phyloP scores from a whole-genome alignment of 1,140 invertebrate species.

The Copidosoma floridanum region DNA sequence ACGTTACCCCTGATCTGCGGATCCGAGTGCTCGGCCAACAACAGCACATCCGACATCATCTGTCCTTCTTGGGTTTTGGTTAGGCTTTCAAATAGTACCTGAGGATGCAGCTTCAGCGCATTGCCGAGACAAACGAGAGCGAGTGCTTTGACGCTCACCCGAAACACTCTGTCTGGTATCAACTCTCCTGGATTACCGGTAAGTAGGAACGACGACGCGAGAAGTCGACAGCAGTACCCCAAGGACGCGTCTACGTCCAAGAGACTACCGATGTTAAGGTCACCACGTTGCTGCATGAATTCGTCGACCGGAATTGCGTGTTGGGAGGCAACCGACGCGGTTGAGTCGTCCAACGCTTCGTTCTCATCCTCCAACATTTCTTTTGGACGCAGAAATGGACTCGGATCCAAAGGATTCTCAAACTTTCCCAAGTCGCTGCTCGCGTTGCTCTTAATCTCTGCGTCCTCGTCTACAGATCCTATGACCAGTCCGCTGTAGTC shows the following conservation, averaged over 20 bases:
- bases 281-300: constrained; percentile 37
- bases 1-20: constrained; percentile 79
- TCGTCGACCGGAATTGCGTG: constrained; percentile 31
- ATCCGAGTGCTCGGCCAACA: constrained; percentile 73
- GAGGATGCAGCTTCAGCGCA: constrained; percentile 69
- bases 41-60: constrained; percentile 67
- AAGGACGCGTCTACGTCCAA: constrained; percentile 68
- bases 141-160: constrained; percentile 83
- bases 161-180: constrained; percentile 66
- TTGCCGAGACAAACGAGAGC: constrained; percentile 73
- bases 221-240: constrained; percentile 71
- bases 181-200: constrained; percentile 62
- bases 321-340: constrained; percentile 29
- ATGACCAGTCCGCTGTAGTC: constrained; percentile 40
- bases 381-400: constrained; percentile 25
- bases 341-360: constrained; percentile 32
- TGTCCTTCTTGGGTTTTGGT: constrained; percentile 45
- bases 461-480: constrained; percentile 36
- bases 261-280: constrained; percentile 66
- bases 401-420: constrained; percentile 27
- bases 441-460: constrained; percentile 36
- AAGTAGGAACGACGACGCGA: constrained; percentile 75
- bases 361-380: constrained; percentile 28
- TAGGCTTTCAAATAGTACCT: constrained; percentile 58
- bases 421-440: constrained; percentile 36